Evolutionary conservation across 2,113 vertebrate species (phyloP).

Genomic region (Rissa tridactyla): DNA sequence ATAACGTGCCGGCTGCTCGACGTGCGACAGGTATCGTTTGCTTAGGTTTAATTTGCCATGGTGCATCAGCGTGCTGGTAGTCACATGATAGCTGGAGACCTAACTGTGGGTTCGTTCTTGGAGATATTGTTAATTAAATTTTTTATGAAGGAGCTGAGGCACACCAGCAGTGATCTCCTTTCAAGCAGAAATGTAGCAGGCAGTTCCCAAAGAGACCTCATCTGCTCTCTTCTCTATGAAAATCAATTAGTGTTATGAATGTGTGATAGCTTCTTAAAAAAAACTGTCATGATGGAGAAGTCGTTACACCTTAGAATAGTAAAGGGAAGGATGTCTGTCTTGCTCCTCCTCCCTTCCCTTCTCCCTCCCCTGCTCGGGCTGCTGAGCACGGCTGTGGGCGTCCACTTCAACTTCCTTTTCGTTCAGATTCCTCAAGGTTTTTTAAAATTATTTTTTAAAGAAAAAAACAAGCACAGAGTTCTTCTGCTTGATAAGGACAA

Average conservation of each 20-base stretch:
- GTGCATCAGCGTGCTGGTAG: neutral
- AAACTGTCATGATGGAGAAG: constrained; percentile 46
- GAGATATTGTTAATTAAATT: constrained; percentile 75
- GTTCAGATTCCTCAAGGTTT: neutral
- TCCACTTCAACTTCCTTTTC: neutral
- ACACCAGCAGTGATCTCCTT: constrained; percentile 63
- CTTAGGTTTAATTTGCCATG: constrained; percentile 57
- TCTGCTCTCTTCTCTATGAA: constrained; percentile 70
- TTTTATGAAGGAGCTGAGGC: constrained; percentile 68
- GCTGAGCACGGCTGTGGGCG: neutral
- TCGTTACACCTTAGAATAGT: constrained; percentile 35
- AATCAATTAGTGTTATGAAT: constrained; percentile 76
- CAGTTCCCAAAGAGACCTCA: constrained; percentile 72
- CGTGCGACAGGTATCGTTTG: constrained; percentile 37
- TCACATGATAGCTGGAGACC: constrained; percentile 60
- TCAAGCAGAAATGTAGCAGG: constrained; percentile 71
- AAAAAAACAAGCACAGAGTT: neutral
- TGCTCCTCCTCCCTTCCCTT: neutral
- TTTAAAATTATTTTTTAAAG: neutral
- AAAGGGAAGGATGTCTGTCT: constrained; percentile 1
- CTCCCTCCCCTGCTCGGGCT: neutral
- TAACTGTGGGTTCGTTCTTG: constrained; percentile 47
- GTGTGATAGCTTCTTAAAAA: constrained; percentile 67
- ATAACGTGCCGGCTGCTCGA: neutral
- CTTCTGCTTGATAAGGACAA: neutral